These are phyloP conservation scores for Lagodon rhomboides DNA, from an alignment of 2,797 vertebrate species.

Conservation along the genomic window DNA sequence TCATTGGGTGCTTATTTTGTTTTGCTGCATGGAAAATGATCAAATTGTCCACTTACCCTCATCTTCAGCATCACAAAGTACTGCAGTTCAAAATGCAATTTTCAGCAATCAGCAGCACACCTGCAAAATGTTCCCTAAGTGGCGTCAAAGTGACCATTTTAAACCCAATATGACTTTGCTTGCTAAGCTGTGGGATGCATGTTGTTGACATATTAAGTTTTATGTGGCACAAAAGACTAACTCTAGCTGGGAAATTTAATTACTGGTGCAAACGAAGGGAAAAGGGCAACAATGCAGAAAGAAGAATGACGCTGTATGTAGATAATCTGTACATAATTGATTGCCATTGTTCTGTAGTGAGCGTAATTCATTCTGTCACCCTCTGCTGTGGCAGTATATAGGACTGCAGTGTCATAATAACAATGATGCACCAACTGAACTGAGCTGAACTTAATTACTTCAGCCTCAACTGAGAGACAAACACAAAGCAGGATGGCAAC, in stretches of 20 bases:
- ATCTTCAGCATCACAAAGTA: not conserved
- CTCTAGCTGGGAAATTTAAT: constrained; percentile 45
- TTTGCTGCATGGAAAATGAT: not conserved
- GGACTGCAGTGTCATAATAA: constrained; percentile 43
- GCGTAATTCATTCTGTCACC: constrained; percentile 48
- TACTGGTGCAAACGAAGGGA: constrained; percentile 35
- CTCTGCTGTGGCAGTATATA: constrained; percentile 25
- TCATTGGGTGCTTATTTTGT: not conserved
- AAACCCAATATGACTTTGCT: not conserved
- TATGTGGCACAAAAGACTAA: constrained; percentile 8
- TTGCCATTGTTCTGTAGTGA: constrained; percentile 54
- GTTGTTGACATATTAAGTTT: constrained; percentile 1
- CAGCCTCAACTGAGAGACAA: constrained; percentile 54
- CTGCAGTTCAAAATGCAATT: constrained; percentile 7
- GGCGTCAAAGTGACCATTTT: not conserved
- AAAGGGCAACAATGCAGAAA: constrained; percentile 39
- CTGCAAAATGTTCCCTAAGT: constrained; percentile 3
- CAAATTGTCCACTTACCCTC: constrained; percentile 16
- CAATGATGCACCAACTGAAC: constrained; percentile 59
- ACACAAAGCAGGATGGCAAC: constrained; percentile 53
- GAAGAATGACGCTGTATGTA: constrained; percentile 37
- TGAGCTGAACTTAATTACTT: constrained; percentile 67
- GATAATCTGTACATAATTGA: constrained; percentile 59
- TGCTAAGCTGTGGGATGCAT: not conserved
- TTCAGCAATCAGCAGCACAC: not conserved